These are phyloP conservation scores for Pilophorus perplexus DNA, from an alignment of 2,888 invertebrate species.

Conservation along the genomic window DNA sequence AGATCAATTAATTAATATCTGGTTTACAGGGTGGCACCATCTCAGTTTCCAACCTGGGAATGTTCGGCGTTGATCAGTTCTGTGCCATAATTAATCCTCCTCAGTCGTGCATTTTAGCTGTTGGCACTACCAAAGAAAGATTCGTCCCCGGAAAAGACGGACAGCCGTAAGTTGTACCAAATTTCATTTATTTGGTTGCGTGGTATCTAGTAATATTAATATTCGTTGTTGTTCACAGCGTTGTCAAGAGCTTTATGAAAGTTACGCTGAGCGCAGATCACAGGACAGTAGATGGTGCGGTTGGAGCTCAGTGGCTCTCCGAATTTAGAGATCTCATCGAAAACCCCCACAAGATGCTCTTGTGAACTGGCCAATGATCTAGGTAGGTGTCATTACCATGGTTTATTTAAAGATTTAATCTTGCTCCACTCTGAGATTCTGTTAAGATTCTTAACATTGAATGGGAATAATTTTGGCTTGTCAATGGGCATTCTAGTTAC, in stretches of 20 bases:
- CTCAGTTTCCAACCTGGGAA: conserved; percentile 91
- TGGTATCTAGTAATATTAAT: background rate
- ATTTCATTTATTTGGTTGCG: no score
- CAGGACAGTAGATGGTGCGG: conserved; percentile 95
- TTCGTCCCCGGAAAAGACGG: conserved; percentile 58
- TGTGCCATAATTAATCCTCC: conserved; percentile 95
- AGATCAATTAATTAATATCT: no score
- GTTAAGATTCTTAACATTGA: no score
- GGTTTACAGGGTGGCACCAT: conserved; percentile 79
- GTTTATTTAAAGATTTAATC: no score
- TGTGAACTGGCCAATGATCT: conserved; percentile 55
- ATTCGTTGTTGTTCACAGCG: conserved; percentile 11
- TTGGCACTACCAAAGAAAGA: conserved; percentile 75
- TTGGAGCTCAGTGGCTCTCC: conserved; percentile 93
- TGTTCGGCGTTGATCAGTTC: conserved; percentile 88
- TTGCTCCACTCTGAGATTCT: no score
- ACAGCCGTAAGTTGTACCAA: conserved; percentile 28
- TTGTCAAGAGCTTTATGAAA: conserved; percentile 62
- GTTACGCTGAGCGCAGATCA: conserved; percentile 97
- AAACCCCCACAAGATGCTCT: conserved; percentile 89
- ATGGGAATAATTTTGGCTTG: no score
- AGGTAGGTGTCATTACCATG: background rate
- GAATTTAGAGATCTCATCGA: conserved; percentile 85
- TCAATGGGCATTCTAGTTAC: no score
- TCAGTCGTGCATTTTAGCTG: conserved; percentile 88